A percentile compares a stretch with the other conserved stretches of the same genome.
These are phyloP conservation scores for Colletes gigas DNA, from an alignment of 1,140 invertebrate species.

Conservation along the genomic window DNA sequence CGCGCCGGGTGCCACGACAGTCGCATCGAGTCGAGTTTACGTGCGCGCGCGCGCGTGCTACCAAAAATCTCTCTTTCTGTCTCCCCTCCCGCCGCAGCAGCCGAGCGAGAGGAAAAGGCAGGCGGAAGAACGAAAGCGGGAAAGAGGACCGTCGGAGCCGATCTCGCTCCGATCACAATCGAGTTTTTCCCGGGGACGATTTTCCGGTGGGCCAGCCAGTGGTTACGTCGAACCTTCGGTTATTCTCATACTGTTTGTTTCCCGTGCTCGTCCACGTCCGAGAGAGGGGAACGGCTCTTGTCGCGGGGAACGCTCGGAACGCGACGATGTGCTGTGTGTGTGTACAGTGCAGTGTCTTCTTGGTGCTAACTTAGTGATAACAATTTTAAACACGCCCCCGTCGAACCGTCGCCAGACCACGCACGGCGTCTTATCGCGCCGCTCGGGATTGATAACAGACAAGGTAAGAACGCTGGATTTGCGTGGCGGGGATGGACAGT, in stretches of 20 bases:
- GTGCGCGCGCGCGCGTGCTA: constrained; percentile 73
- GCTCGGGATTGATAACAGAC: constrained; percentile 30
- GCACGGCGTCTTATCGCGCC: constrained; percentile 42
- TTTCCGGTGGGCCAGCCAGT: not conserved
- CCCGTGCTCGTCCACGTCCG: not conserved
- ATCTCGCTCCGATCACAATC: not conserved
- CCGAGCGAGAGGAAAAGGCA: not conserved
- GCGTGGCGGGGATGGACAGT: not conserved
- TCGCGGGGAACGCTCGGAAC: constrained; percentile 47
- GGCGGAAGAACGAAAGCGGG: not conserved
- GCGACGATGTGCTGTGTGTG: constrained; percentile 79
- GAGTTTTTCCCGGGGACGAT: not conserved
- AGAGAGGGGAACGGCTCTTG: not conserved
- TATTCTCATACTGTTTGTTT: not conserved
- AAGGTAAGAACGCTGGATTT: constrained; percentile 40
- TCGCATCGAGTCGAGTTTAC: constrained; percentile 74
- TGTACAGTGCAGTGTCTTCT: constrained; percentile 78
- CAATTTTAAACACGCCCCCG: constrained; percentile 35
- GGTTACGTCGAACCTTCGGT: not conserved
- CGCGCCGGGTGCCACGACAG: constrained; percentile 80
- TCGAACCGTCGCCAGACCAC: constrained; percentile 15
- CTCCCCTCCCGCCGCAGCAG: not conserved
- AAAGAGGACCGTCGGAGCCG: not conserved
- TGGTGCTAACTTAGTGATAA: constrained; percentile 80
- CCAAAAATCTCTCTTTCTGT: constrained; percentile 20